These are phyloP conservation scores for Murina feae DNA, from an alignment of 2,113 vertebrate genomes.

Conservation along the genomic window DNA sequence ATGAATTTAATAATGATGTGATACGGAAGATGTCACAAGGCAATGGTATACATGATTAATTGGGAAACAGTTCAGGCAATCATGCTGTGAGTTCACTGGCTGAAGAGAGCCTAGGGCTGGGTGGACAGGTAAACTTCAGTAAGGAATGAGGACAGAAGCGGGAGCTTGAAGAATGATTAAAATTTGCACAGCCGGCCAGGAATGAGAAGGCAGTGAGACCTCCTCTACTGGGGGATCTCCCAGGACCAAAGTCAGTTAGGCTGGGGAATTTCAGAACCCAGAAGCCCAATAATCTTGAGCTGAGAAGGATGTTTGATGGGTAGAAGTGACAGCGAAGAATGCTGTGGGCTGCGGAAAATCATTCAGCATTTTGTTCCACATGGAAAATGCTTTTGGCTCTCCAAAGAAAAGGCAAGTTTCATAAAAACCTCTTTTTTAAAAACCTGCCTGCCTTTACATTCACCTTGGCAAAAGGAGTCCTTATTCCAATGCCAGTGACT, in stretches of 20 bases:
- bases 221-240: not conserved
- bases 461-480: not conserved
- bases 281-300: not conserved
- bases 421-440: not conserved
- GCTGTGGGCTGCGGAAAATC: constrained; percentile 5
- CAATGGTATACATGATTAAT: constrained; percentile 1
- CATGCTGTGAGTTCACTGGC: constrained; percentile 12
- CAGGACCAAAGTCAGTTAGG: not conserved
- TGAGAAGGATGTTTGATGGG: not conserved
- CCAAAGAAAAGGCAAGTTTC: not conserved
- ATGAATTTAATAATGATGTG: constrained; percentile 41
- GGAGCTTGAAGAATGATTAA: not conserved
- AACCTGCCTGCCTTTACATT: not conserved
- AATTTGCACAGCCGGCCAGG: not conserved
- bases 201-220: not conserved
- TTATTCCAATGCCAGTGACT: not conserved
- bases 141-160: not conserved
- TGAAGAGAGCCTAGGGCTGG: not conserved
- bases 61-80: not conserved
- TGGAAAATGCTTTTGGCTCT: not conserved
- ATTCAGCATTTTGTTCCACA: not conserved
- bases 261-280: not conserved
- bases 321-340: not conserved
- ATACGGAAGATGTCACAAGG: constrained; percentile 15
- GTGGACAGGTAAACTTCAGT: not conserved